Evolutionary conservation across 2,888 invertebrate species (phyloP), one percentile per base, ranked within the genome.

Genomic region (Hedya salicella): DNA sequence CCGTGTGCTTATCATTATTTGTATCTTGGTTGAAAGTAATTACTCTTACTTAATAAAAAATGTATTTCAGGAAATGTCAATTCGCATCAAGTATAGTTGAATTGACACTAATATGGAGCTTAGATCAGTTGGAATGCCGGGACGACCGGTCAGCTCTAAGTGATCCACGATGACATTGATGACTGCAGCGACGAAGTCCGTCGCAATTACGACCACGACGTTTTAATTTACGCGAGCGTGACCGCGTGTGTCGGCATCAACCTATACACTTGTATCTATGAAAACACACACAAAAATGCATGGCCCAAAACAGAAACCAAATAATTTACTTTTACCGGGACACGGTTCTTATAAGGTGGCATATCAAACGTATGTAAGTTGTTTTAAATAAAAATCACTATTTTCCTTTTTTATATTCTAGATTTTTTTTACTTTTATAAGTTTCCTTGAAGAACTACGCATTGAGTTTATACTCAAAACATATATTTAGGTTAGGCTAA

Each of bases 121-220:
- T 53, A 46, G 66, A 66, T 54, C 60, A 54, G 32, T 16, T 16
- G 60, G 66, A 66, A 66, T 49, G 49, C 30, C 48, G 17, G n/a
- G 39, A 49, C 21, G 19, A 39, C 21, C 49, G 14, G 60, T 30
- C 25, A 36, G 60, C 46, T 54, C 48, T 66, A 61, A 66, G 32
- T 54, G 61, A 54, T 54, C 48, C 16, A 66, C 61, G 66, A 66
- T 54, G 66, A 36, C 66, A 66, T 16, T 49, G 60, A 66, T 54
- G 60, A 16, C 40, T 54, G 49, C 44, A 25, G 16, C 49, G 61
- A 54, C 48, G 60, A 53, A 54, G 42, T 65, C 39, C 39, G 40
- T 19, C 32, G 60, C 54, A 61, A 61, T 65, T 59, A 52, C 21
- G 54, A 11, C 17, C 60, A 66, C 40, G 54, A 40, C 61, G 54